Evolutionary conservation across 1,140 invertebrate species (phyloP).

Genomic region (Hyphantria cunea): DNA sequence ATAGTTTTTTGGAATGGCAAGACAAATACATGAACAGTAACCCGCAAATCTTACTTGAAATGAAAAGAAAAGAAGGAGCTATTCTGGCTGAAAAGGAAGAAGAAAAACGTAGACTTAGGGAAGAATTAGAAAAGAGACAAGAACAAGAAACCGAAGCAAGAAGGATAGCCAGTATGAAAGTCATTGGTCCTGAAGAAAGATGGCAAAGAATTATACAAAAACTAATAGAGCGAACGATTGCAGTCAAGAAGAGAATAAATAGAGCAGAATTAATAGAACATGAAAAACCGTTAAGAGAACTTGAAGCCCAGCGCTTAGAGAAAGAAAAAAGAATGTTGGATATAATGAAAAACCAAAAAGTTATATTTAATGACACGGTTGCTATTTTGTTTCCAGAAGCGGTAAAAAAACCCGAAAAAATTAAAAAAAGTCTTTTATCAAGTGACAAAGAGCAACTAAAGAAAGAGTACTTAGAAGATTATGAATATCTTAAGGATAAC

Average conservation of each 20-base stretch:
- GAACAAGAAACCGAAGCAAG: slow-evolving; percentile 69
- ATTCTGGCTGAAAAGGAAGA: slow-evolving; percentile 69
- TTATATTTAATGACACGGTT: slow-evolving; percentile 78
- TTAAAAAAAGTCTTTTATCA: slow-evolving; percentile 54
- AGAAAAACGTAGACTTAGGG: slow-evolving; percentile 59
- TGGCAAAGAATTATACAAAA: slow-evolving; percentile 77
- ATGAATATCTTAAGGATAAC: slow-evolving; percentile 50
- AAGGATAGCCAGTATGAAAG: slow-evolving; percentile 54
- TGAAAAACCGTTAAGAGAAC: slow-evolving; percentile 74
- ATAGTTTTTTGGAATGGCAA: slow-evolving; percentile 70
- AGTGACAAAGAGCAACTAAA: slow-evolving; percentile 54
- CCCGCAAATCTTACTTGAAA: slow-evolving; percentile 66
- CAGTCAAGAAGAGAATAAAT: slow-evolving; percentile 77
- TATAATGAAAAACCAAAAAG: slow-evolving; percentile 76
- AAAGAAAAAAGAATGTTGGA: slow-evolving; percentile 76
- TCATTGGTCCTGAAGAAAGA: slow-evolving; percentile 69
- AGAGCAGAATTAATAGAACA: slow-evolving; percentile 71
- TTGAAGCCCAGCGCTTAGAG: slow-evolving; percentile 70
- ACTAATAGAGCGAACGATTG: slow-evolving; percentile 74
- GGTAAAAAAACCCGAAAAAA: slow-evolving; percentile 60
- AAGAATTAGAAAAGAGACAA: slow-evolving; percentile 66
- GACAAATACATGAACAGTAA: slow-evolving; percentile 70
- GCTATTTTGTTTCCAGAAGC: slow-evolving; percentile 78
- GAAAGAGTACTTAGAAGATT: slow-evolving; percentile 62
- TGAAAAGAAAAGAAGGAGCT: slow-evolving; percentile 66